These are phyloP conservation scores for Takifugu bimaculatus DNA, from an alignment of 2,113 vertebrate species.

Conservation along the genomic window DNA sequence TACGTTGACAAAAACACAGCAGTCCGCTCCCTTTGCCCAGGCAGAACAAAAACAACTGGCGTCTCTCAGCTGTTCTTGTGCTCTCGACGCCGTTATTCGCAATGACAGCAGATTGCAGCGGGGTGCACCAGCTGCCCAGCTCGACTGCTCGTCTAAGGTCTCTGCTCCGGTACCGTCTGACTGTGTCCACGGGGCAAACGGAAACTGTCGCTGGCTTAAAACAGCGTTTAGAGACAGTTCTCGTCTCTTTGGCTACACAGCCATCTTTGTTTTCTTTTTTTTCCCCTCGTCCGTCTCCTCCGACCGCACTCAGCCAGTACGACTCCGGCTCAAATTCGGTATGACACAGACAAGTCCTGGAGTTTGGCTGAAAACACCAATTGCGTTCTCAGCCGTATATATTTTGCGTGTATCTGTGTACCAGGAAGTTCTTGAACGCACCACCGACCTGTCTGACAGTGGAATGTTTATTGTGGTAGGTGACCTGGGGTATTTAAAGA, in stretches of 20 bases:
- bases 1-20: slow-evolving; percentile 61
- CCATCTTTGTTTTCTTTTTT: slow-evolving; percentile 81
- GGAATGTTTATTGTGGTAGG: slow-evolving; percentile 74
- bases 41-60: slow-evolving; percentile 74
- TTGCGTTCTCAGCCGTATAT: slow-evolving; percentile 38
- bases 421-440: slow-evolving; percentile 10
- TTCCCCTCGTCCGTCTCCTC: slow-evolving; percentile 9
- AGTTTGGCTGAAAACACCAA: slow-evolving; percentile 28
- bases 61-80: slow-evolving; percentile 63
- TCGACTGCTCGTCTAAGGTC: slow-evolving; percentile 46
- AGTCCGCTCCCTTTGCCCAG: slow-evolving; percentile 49
- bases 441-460: slow-evolving; percentile 63
- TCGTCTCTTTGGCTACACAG: slow-evolving; percentile 73
- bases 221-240: slow-evolving; percentile 48
- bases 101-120: slow-evolving; percentile 63
- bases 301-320: slow-evolving; percentile 50
- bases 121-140: slow-evolving; percentile 38
- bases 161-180: slow-evolving; percentile 52
- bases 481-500: slow-evolving; percentile 79
- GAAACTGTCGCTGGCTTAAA: slow-evolving; percentile 49
- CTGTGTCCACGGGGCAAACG: slow-evolving; percentile 45
- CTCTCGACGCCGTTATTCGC: slow-evolving; percentile 66
- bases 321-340: slow-evolving; percentile 50
- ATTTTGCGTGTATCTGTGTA: slow-evolving; percentile 29
- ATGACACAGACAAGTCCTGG: slow-evolving; percentile 38